A percentile compares a stretch with the other conserved stretches of the same genome.
phyloP scores from a whole-genome alignment of 2,888 invertebrate species.

The Drosophila atripex region DNA sequence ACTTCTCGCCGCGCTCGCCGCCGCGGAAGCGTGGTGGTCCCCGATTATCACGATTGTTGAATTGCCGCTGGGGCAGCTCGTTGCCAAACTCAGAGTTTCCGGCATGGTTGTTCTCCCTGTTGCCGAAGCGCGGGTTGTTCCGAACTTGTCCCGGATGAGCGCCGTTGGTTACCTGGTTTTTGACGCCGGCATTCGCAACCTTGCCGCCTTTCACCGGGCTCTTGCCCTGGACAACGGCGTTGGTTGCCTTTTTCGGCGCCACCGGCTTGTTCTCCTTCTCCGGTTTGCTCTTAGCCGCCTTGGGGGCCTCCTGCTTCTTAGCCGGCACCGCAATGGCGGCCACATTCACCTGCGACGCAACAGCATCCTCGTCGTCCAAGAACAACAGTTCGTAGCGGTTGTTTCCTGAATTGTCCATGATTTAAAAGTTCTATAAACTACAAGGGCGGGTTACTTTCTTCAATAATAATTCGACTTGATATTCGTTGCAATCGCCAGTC shows the following conservation, averaged over 20 bases:
- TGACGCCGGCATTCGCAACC: constrained; percentile 10
- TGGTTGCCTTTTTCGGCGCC: constrained; percentile 70
- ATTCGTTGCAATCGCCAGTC: constrained; percentile 31
- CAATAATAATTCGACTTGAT: constrained; percentile 27
- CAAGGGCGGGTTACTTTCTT: constrained; percentile 18
- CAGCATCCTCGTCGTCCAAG: constrained; percentile 78
- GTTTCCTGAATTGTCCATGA: constrained; percentile 80
- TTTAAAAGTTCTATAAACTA: constrained; percentile 34
- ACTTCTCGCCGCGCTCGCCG: constrained; percentile 78
- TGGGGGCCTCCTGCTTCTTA: constrained; percentile 56
- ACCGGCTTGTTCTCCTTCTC: constrained; percentile 82
- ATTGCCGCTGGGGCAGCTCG: constrained; percentile 81
- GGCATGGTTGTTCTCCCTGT: constrained; percentile 37
- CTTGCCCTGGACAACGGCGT: constrained; percentile 38
- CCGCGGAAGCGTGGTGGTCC: constrained; percentile 81
- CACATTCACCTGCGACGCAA: constrained; percentile 41
- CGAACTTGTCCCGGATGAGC: constrained; percentile 85
- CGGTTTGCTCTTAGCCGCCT: constrained; percentile 55
- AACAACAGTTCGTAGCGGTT: constrained; percentile 83
- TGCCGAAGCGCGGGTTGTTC: constrained; percentile 80
- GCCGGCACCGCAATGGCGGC: constrained; percentile 31
- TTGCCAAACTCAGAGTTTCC: constrained; percentile 84
- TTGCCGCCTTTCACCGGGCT: constrained; percentile 17
- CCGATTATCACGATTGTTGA: constrained; percentile 84
- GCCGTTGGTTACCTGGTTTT: constrained; percentile 53